These are phyloP conservation scores for Listronotus bonariensis DNA, from an alignment of 1,140 invertebrate genomes.

Conservation along the genomic window DNA sequence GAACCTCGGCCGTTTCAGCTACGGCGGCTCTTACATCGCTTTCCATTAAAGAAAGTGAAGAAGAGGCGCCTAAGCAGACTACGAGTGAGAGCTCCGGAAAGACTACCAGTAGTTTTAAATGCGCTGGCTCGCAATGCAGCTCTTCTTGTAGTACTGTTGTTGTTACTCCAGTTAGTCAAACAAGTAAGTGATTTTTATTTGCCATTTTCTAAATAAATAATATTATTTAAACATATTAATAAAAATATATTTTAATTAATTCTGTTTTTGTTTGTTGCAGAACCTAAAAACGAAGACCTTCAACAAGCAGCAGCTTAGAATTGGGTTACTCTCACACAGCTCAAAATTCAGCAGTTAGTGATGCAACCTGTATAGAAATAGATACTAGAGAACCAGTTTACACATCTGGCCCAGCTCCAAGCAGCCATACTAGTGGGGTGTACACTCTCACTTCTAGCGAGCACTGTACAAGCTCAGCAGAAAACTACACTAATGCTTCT, in stretches of 20 bases:
- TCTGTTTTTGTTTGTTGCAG: slow-evolving; percentile 50
- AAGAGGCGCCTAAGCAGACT: slow-evolving; percentile 41
- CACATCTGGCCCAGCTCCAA: slow-evolving; percentile 60
- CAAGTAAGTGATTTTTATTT: slow-evolving; percentile 52
- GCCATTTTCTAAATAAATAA: background rate
- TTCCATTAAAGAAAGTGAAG: slow-evolving; percentile 53
- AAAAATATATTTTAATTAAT: no score
- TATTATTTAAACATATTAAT: no score
- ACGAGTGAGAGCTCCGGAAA: slow-evolving; percentile 53
- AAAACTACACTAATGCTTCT: slow-evolving; percentile 48
- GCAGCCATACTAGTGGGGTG: slow-evolving; percentile 77
- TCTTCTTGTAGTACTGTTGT: slow-evolving; percentile 83
- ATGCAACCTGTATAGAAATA: slow-evolving; percentile 59
- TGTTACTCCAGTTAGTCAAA: slow-evolving; percentile 64
- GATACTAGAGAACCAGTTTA: slow-evolving; percentile 57
- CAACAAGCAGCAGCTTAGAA: slow-evolving; percentile 76
- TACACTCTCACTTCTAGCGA: slow-evolving; percentile 77
- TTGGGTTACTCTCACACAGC: slow-evolving; percentile 81
- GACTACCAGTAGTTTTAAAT: slow-evolving; percentile 49
- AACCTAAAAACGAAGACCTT: slow-evolving; percentile 65
- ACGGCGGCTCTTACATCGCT: slow-evolving; percentile 46
- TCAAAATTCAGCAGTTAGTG: slow-evolving; percentile 76
- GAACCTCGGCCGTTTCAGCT: slow-evolving; percentile 60
- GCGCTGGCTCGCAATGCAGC: slow-evolving; percentile 76
- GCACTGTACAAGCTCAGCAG: slow-evolving; percentile 50